Conservation (phyloP, 2,797 vertebrate species). For the Peromyscus aztecus region DNA sequence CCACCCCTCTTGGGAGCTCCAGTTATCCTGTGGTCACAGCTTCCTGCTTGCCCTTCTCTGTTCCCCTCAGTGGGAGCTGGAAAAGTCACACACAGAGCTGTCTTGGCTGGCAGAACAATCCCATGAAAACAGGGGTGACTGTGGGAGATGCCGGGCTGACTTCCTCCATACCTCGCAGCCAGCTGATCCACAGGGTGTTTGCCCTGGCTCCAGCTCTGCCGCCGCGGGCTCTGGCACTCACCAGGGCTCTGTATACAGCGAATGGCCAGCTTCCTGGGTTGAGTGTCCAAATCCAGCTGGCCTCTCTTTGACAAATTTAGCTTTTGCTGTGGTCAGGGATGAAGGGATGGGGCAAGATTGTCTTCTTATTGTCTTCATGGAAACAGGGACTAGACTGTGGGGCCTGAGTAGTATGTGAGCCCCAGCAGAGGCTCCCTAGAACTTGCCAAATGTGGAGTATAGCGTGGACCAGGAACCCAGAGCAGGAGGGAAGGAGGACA, state of each 20-base stretch:
- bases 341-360: background rate
- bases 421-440: background rate
- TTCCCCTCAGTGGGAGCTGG: background rate
- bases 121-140: fast-evolving
- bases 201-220: background rate
- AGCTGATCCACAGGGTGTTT: background rate
- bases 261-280: conserved; percentile 45
- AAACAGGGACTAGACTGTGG: background rate
- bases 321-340: background rate
- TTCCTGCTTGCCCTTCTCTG: conserved; percentile 37
- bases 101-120: background rate
- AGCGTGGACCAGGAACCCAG: background rate
- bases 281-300: conserved; percentile 65
- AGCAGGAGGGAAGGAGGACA: background rate
- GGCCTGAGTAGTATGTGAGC: conserved; percentile 71
- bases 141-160: background rate
- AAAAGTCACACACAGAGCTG: background rate
- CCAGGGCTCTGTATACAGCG: background rate
- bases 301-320: conserved; percentile 38
- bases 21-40: background rate
- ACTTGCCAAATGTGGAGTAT: background rate
- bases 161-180: background rate
- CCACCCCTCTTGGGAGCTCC: conserved; percentile 45
- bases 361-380: conserved; percentile 45
- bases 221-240: background rate